phyloP scores from a whole-genome alignment of 2,113 vertebrate species.

The Sclerurus mexicanus region DNA sequence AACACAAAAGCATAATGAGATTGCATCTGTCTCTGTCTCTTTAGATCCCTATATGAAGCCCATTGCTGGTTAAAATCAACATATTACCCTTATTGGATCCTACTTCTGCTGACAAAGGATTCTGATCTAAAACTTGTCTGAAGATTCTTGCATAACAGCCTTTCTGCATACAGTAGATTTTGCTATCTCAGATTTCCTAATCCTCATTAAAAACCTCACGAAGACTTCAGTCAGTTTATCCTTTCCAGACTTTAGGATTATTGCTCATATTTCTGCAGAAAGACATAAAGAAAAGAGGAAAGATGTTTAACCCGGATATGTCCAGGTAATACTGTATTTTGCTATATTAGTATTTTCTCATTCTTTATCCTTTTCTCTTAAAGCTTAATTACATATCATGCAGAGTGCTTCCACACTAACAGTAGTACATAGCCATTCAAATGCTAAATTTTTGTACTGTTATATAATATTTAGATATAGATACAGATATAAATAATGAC shows the following conservation, averaged over 20 bases:
- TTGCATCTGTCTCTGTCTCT: slow-evolving; percentile 3
- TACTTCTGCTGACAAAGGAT: slow-evolving; percentile 41
- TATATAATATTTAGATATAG: background rate
- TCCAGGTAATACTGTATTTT: background rate
- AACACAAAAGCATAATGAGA: slow-evolving; percentile 50
- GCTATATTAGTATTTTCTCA: background rate
- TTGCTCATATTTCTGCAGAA: background rate
- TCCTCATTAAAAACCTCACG: background rate
- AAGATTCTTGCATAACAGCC: background rate
- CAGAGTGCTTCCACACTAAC: background rate
- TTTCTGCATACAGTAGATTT: background rate
- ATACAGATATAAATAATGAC: background rate
- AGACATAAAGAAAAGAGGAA: background rate
- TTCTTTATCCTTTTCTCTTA: background rate
- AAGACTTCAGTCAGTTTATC: background rate
- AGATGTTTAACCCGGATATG: background rate
- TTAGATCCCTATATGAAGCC: slow-evolving; percentile 27
- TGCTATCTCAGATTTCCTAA: slow-evolving; percentile 9
- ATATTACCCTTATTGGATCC: slow-evolving; percentile 30
- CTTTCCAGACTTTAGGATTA: background rate
- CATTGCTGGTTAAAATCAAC: slow-evolving; percentile 28
- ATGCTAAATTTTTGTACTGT: background rate
- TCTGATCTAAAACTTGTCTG: slow-evolving; percentile 24
- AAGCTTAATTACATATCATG: background rate
- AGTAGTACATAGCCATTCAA: background rate